These are phyloP conservation scores for Melanerpes aurifrons DNA, from an alignment of 2,113 vertebrate species.

Conservation along the genomic window DNA sequence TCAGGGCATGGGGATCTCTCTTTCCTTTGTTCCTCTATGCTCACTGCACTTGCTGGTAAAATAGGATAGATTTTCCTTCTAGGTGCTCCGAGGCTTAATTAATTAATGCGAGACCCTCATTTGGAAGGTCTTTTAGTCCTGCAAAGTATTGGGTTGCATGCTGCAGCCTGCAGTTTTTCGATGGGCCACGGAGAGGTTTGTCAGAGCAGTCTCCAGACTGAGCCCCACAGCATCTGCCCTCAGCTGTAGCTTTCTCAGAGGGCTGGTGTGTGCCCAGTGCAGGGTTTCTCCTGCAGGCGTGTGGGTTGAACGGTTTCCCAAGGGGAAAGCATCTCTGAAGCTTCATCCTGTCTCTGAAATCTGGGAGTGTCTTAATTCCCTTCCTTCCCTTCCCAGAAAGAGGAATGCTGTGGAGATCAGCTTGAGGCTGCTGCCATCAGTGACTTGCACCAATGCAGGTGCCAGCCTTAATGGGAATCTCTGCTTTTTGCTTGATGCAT, in stretches of 20 bases:
- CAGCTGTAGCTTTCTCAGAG: not conserved
- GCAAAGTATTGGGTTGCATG: constrained; percentile 53
- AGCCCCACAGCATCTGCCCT: not conserved
- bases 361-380: not conserved
- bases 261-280: rapidly evolving
- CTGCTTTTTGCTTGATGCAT: not conserved
- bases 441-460: rapidly evolving
- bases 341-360: rapidly evolving
- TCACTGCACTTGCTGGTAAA: constrained; percentile 56
- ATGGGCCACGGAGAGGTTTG: constrained; percentile 10
- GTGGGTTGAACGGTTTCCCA: rapidly evolving
- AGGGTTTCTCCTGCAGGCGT: not conserved
- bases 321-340: not conserved
- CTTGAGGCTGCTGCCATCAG: not conserved
- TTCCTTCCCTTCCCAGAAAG: not conserved
- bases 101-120: constrained; percentile 70
- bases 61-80: constrained; percentile 71
- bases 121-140: constrained; percentile 53
- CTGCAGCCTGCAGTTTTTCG: not conserved
- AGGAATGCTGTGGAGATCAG: not conserved
- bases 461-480: not conserved
- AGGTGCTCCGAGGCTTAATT: constrained; percentile 58
- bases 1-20: constrained; percentile 27
- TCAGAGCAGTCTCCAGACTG: not conserved
- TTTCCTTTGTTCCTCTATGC: constrained; percentile 37